Conservation (phyloP, 2,888 invertebrate genomes). For the Liodrosophila aerea region DNA sequence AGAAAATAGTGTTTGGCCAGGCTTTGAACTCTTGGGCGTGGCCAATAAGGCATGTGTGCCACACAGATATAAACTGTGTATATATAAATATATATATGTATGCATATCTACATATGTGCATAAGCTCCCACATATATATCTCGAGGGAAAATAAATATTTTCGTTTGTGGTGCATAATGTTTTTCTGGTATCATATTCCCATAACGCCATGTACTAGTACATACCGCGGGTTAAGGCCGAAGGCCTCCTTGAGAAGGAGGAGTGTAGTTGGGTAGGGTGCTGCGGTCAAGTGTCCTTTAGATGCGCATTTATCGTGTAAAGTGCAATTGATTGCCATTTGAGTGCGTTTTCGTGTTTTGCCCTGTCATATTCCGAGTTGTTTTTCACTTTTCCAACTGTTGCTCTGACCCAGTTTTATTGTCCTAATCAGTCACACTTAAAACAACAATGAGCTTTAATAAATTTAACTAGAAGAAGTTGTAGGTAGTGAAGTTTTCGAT, state of each 20-base stretch:
- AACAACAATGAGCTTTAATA: too few species aligned
- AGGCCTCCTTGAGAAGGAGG: background rate
- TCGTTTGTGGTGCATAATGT: slow-evolving; percentile 1
- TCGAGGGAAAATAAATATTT: slow-evolving; percentile 4
- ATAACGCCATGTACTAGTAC: background rate
- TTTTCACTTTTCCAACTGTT: background rate
- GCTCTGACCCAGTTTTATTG: background rate
- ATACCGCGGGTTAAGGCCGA: too few species aligned
- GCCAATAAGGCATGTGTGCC: background rate
- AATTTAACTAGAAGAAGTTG: too few species aligned
- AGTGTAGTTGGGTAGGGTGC: background rate
- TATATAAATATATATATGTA: too few species aligned
- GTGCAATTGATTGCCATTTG: slow-evolving; percentile 54
- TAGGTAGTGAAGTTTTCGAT: too few species aligned
- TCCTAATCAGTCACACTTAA: background rate
- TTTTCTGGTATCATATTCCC: background rate
- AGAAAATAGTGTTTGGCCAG: slow-evolving; percentile 2
- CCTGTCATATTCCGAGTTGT: slow-evolving; percentile 36
- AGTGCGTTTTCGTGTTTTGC: slow-evolving; percentile 53
- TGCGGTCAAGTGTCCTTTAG: slow-evolving; percentile 9
- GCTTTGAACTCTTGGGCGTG: background rate
- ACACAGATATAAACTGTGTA: background rate
- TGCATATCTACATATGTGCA: too few species aligned
- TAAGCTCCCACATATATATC: background rate
- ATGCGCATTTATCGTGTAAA: slow-evolving; percentile 24